phyloP scores from a whole-genome alignment of 2,888 invertebrate genomes.

The Linyphia triangularis region DNA sequence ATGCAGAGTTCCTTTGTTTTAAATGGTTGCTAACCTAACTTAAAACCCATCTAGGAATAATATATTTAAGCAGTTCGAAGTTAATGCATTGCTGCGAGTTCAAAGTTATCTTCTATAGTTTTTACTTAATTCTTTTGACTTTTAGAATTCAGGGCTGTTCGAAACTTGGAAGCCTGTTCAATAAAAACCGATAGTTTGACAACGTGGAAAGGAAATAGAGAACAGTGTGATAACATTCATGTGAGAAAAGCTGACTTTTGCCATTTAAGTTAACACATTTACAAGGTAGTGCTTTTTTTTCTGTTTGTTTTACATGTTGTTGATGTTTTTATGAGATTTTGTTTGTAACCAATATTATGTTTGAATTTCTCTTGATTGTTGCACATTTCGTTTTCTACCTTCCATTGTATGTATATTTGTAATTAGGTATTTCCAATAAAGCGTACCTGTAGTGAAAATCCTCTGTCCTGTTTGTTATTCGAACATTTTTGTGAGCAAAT shows the following conservation, averaged over 20 bases:
- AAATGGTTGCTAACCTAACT: background rate
- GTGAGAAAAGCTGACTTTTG: background rate
- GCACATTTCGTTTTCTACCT: constrained; percentile 28
- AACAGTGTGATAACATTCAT: background rate
- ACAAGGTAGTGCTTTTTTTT: background rate
- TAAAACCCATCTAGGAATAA: background rate
- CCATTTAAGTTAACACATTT: background rate
- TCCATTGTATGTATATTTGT: constrained; percentile 50
- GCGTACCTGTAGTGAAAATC: background rate
- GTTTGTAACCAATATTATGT: constrained; percentile 25
- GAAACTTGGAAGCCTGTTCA: too few species aligned
- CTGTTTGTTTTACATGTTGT: background rate
- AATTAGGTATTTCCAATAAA: constrained; percentile 23
- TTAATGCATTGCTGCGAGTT: too few species aligned
- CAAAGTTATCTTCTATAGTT: too few species aligned
- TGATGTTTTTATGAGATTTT: constrained; percentile 8
- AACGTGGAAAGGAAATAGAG: background rate
- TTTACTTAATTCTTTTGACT: background rate
- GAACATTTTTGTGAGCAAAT: too few species aligned
- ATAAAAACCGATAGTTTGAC: too few species aligned
- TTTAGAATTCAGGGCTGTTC: background rate
- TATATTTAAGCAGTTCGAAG: too few species aligned
- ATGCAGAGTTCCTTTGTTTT: too few species aligned
- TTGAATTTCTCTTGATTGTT: constrained; percentile 27
- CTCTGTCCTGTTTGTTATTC: background rate